Conservation (phyloP, 2,888 invertebrate genomes). For the Lordiphosa andalusiaca region DNA sequence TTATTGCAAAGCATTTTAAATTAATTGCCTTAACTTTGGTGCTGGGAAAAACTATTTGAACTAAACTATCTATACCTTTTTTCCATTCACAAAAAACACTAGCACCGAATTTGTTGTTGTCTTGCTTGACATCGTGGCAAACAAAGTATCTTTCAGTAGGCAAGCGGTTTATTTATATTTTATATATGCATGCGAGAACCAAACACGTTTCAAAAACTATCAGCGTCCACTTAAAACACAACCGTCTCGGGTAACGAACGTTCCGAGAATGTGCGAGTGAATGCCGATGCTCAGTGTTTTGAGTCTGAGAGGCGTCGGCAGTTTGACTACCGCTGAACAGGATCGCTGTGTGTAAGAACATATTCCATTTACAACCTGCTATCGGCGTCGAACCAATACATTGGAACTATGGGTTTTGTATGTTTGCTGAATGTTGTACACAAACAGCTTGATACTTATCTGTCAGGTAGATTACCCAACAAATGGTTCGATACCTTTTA, state of each 20-base stretch:
- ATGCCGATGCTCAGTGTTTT: constrained; percentile 15
- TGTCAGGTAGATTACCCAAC: too few species aligned
- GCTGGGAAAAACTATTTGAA: constrained; percentile 1
- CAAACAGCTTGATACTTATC: too few species aligned
- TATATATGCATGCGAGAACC: constrained; percentile 15
- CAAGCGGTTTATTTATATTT: constrained; percentile 12
- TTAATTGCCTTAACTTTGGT: neutral
- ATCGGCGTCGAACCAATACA: too few species aligned
- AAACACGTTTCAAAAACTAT: constrained; percentile 24
- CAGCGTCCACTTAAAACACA: constrained; percentile 36
- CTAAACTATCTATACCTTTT: constrained; percentile 63
- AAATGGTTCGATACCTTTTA: too few species aligned
- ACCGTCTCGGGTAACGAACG: constrained; percentile 40
- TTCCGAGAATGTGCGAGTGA: constrained; percentile 42
- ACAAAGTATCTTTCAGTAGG: constrained; percentile 8
- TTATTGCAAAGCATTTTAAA: neutral
- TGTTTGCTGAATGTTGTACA: too few species aligned
- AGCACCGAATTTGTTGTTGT: constrained; percentile 42
- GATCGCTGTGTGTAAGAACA: too few species aligned
- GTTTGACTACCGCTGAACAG: too few species aligned
- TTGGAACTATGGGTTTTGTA: too few species aligned
- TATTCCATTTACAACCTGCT: too few species aligned
- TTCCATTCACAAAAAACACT: constrained; percentile 77
- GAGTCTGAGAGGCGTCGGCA: constrained; percentile 12
- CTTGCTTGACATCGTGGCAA: constrained; percentile 22